Conservation (phyloP, 37 sponge, comb jelly and placozoan species). For the Spongilla lacustris region DNA sequence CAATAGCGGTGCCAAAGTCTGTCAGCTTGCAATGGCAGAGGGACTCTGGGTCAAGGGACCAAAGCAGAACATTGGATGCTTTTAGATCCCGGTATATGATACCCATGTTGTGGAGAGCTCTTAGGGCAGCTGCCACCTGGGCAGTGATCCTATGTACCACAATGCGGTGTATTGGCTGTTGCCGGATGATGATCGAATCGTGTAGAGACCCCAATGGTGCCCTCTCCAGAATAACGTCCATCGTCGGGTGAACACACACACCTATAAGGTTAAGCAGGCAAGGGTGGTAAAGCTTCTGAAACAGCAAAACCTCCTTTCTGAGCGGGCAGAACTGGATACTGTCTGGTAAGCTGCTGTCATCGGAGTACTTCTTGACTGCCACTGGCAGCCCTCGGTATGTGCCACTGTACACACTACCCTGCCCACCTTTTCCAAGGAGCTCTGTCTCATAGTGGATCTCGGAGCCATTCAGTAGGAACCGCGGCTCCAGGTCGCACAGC, state of each 20-base stretch:
- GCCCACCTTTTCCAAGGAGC: slow-evolving; percentile 84
- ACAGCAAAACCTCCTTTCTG: slow-evolving; percentile 64
- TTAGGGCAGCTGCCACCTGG: slow-evolving; percentile 80
- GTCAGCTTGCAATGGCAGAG: slow-evolving; percentile 85
- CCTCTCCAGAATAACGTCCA: slow-evolving; percentile 84
- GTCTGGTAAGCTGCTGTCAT: slow-evolving; percentile 29
- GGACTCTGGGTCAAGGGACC: slow-evolving; percentile 79
- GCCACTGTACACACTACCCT: slow-evolving; percentile 84
- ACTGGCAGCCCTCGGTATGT: slow-evolving; percentile 64
- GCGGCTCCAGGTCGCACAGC: slow-evolving; percentile 68
- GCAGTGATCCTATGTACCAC: slow-evolving; percentile 74
- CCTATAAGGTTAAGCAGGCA: slow-evolving; percentile 82
- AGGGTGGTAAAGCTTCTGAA: slow-evolving; percentile 78
- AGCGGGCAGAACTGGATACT: slow-evolving; percentile 56
- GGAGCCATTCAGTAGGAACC: slow-evolving; percentile 63
- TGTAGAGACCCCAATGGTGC: slow-evolving; percentile 85
- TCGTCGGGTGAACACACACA: slow-evolving; percentile 68
- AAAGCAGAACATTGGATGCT: slow-evolving; percentile 87
- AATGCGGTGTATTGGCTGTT: slow-evolving; percentile 62
- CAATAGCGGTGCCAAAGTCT: slow-evolving; percentile 82
- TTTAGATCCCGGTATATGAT: slow-evolving; percentile 91
- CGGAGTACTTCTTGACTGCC: slow-evolving; percentile 77
- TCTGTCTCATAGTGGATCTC: slow-evolving; percentile 67
- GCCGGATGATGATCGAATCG: slow-evolving; percentile 53
- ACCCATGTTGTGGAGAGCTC: slow-evolving; percentile 71